Base-by-base conservation (phyloP, 2,888 invertebrate genomes). In the Oscheius onirici region DNA sequence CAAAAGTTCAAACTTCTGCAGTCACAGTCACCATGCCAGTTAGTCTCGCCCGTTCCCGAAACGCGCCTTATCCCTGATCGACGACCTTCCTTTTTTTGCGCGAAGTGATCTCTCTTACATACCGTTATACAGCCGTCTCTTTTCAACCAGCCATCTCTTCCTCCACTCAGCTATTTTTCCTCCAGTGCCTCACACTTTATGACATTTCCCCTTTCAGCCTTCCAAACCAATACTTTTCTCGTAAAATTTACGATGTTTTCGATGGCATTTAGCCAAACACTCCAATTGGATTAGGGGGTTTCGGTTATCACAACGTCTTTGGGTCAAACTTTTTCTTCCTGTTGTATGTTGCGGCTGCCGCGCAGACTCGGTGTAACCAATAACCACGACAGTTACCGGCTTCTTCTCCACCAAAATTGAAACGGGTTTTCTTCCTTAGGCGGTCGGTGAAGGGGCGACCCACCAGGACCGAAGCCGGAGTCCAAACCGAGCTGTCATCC, bases 401-500 rank as follows among this genome's bases (percentile, higher is more conserved):
- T 46, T 20, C 46, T 46, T 11, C 20, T 46, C 13, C 20, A 5
- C 26, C n/a, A 24, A 55, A 55, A 55, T 24, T 55, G 13, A 55
- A 26, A 55, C 55, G 26, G 28, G 55, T 55, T 26, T 24, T 51
- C 43, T 43, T 57, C 58, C 58, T 58, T 58, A 34, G 58, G 40
- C 55, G 55, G 52, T 22, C 13, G 8, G 15, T n/a, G 51, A n/a
- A n/a, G 34, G 34, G 34, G 3, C 34, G 3, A 34, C 3, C 34
- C n/a, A n/a, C n/a, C n/a, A n/a, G 34, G 34, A 34, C 34, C 34
- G 34, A 58, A 20, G 46, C 58, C 40, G 58, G 43, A 58, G 58
- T 58, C 41, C 55, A n/a, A 34, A 28, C 28, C 55, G 55, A 55
- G 63, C 63, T 63, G 63, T 63, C 63, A 63, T 63, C 44, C 63